Evolutionary conservation across 2,113 vertebrate species (phyloP), one percentile per base, ranked within the genome.

Genomic region (Pitta sordida): DNA sequence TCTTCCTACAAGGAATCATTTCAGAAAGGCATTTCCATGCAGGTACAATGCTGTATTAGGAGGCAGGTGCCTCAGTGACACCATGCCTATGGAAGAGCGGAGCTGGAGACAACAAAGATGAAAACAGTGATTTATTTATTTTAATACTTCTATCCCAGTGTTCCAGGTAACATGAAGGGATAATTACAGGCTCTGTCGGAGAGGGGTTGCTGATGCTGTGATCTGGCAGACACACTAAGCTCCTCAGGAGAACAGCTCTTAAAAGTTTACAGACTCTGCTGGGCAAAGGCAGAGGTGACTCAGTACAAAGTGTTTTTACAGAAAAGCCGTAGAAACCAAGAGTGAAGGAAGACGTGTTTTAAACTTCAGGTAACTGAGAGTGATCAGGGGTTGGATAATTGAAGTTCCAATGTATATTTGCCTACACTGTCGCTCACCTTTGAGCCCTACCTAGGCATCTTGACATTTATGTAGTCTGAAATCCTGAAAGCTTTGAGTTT

Each of bases 401-500:
- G 93, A 95, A 95, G 93, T 94, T 94, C 94, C 87, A 90, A 76
- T 60, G 76, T 96, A 86, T 96, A 94, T 98, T 97, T 98, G 96
- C 96, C 94, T 96, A 97, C 92, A 96, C 89, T 95, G 96, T 78
- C 70, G 86, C 94, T 97, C 97, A 98, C 96, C 97, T 97, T 97
- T 98, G 97, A 97, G 97, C 97, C 94, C 93, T 96, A 96, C 96
- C 96, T 96, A 93, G 95, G 96, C 96, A 97, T 97, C 97, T 96
- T 98, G 97, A 98, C 97, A 98, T 98, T 96, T 96, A 97, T 96
- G 96, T 84, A 97, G 96, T 94, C 97, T 96, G 95, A 97, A 98
- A 97, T 97, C 94, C 93, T 97, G 97, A 98, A 98, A 98, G 97
- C 97, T 97, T 96, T 95, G 96, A 96, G 95, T 98, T 98, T 97